Percentiles rank a stretch among this genome's conserved stretches.
These are phyloP conservation scores for Todiramphus saurophagus DNA, from an alignment of 2,113 vertebrate species.

Conservation along the genomic window DNA sequence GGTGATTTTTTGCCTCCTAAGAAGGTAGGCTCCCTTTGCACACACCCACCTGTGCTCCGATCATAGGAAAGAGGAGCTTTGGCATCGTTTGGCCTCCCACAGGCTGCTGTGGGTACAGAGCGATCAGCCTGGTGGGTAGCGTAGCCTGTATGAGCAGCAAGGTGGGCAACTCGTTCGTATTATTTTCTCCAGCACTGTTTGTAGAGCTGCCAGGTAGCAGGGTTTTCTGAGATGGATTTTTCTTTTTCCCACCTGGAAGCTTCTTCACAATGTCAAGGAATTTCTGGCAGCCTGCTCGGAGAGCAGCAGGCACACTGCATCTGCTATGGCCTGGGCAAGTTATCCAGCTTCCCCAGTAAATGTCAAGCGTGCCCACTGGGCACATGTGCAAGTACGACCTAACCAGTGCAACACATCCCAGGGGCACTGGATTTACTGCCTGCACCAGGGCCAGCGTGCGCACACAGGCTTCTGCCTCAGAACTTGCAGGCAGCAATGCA, in stretches of 20 bases:
- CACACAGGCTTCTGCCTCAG: not conserved
- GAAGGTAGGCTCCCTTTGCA: not conserved
- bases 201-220: not conserved
- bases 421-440: not conserved
- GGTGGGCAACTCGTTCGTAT: too few species aligned
- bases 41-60: accelerated
- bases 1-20: not conserved
- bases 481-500: not conserved
- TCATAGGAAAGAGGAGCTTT: not conserved
- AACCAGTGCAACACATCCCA: not conserved
- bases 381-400: not conserved
- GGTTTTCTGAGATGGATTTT: not conserved
- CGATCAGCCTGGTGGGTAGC: not conserved
- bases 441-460: not conserved
- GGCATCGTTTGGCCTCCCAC: not conserved
- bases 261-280: not conserved
- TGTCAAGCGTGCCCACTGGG: not conserved
- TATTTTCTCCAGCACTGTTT: not conserved
- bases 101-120: not conserved
- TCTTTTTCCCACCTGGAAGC: not conserved
- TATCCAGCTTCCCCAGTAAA: not conserved
- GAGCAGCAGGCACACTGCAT: not conserved
- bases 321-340: not conserved
- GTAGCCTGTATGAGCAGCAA: not conserved
- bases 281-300: not conserved